Base-by-base conservation (phyloP, 1,140 invertebrate genomes). In the Capitella teleta region DNA sequence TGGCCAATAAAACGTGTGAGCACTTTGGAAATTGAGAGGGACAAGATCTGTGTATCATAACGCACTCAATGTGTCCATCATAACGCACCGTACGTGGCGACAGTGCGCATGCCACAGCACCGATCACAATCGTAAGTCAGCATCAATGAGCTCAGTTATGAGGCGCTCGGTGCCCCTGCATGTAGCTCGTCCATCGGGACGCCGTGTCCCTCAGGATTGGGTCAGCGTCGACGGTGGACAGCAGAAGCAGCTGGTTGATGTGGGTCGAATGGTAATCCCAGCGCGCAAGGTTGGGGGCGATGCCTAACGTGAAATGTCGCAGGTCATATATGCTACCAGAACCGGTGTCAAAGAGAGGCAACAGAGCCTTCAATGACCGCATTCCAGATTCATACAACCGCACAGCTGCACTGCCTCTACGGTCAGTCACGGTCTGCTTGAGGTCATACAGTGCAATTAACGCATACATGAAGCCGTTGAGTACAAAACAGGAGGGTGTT, bases 201-300 rank as follows among this genome's bases (percentile, higher is more conserved):
- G 91, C 90, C 0, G 88, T 90, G 19, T 80, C 80, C 24, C 80
- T 77, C 57, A 97, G 81, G 51, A 94, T 74, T 1, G 85, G 79
- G 37, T 71, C 61, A 25, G 81, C 80, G 56, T 94, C 87, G 34
- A 98, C 82, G 0, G 88, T 87, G 43, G 83, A 82, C 18, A 98
- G 73, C 37, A 93, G 77, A 44, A 96, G 79, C 26, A 99, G 76
- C 62, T 98, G 91, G 75, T 95, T 97, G 21, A 98, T 85, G 69
- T 98, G 95, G 10, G 93, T 95, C 5, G 90, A 87, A 73, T 99
- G 95, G 68, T 98, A 98, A 69, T 98, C 95, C 89, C 94, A 96
- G 53, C 81, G 68, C 0, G 80, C 81, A 16, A 77, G 55, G 74
- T 98, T 98, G 0, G 95, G 95, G 25, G 91, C 83, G 10, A 83